Base-by-base conservation (phyloP, 2,113 vertebrate species). In the Cariama cristata region DNA sequence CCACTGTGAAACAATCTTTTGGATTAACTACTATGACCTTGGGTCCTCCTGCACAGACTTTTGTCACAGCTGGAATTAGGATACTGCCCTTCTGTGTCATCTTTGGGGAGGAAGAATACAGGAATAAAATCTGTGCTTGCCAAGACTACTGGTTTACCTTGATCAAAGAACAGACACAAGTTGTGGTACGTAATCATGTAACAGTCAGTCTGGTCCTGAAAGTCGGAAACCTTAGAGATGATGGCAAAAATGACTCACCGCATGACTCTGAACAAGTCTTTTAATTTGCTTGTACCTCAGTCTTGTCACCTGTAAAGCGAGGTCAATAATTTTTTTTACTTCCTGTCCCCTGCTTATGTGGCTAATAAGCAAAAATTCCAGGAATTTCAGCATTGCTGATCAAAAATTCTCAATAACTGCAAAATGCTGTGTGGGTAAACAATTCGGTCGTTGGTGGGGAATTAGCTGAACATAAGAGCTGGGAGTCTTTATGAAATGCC, bases 171-270 rank as follows among this genome's bases (percentile, higher is more conserved):
- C 26, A 69, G 84, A 33, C 24, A 28, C 4, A 8, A 32, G 33
- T 1, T 55, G 42, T 1, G 1, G 4, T 47, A 8, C 7, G 22
- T 10, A 47, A n/a, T 27, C 11, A 20, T 11, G 10, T 2, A 53
- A 58, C 66, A 47, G 24, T 20, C 53, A 60, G 3, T 5, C 33
- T 75, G 42, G 6, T 69, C 40, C 32, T 50, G 49, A 45, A 79
- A 75, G 30, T 49, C 83, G 68, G 35, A 49, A 53, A 26, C 74
- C 42, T 66, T 50, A 14, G 62, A 49, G 26, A 19, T 8, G 14
- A 33, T 9, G 16, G 16, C 14, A 47, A 53, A 88, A 96, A 40
- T 35, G 6, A 50, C 35, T 38, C 33, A 23, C n/a, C 67, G 28
- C 23, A 12, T 49, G 44, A 42, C 53, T 53, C 55, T 59, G 32